Evolutionary conservation across 2,113 vertebrate species (phyloP).

Genomic region (Poeciliopsis turrubarensis): DNA sequence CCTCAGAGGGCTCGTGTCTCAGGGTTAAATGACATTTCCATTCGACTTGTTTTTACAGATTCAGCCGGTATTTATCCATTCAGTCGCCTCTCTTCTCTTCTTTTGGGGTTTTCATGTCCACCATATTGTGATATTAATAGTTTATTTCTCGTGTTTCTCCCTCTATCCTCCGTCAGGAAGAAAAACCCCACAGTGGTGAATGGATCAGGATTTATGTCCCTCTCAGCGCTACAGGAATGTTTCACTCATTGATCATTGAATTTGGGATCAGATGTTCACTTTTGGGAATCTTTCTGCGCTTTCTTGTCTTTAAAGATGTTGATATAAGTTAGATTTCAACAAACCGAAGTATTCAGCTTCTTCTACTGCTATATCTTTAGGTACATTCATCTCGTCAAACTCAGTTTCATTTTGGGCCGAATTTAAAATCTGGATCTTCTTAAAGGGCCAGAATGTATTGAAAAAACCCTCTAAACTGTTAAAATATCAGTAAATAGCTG

Average conservation of each 20-base stretch:
- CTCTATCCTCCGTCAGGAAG: background rate
- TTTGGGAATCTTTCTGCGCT: background rate
- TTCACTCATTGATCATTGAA: background rate
- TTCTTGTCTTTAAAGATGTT: background rate
- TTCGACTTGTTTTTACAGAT: slow-evolving; percentile 28
- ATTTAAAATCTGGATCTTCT: no score
- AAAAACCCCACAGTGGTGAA: background rate
- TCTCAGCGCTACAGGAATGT: slow-evolving; percentile 7
- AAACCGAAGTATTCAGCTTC: no score
- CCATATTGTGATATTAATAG: slow-evolving; percentile 1
- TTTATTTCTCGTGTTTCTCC: background rate
- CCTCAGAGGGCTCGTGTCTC: slow-evolving; percentile 5
- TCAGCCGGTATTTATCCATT: slow-evolving; percentile 9
- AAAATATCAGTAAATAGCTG: no score
- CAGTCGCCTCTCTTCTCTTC: slow-evolving; percentile 19
- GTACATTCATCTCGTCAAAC: no score
- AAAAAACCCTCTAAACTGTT: no score
- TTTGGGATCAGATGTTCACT: background rate
- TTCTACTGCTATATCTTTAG: no score
- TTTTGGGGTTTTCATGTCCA: background rate
- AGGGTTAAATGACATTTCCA: slow-evolving; percentile 54
- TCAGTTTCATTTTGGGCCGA: no score
- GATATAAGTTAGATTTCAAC: no score
- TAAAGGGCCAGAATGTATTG: no score
- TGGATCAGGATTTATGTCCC: slow-evolving; percentile 16